Base-by-base conservation (phyloP, 2,888 invertebrate species). In the Nomada fabriciana region DNA sequence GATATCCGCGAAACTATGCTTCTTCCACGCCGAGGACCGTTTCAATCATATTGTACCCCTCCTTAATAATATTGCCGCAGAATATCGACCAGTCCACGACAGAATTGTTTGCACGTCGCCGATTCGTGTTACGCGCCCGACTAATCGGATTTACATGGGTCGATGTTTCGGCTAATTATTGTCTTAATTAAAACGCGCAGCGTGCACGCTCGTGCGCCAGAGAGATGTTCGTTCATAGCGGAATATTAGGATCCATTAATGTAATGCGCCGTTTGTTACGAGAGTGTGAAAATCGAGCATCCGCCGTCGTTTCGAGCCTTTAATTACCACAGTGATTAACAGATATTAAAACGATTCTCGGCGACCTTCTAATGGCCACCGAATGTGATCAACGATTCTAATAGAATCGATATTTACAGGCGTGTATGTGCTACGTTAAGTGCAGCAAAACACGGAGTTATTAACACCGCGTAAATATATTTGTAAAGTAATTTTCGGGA, bases 141-240 rank as follows among this genome's bases (percentile, higher is more conserved):
- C 53, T 85, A 87, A 87, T 87, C 86, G 70, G 80, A 86, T 86
- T 84, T 83, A 64, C 79, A 76, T 63, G 74, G 76, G 23, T 63
- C 81, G 76, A 61, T 85, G 78, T 88, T 86, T 86, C 86, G 80
- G 80, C 86, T 86, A 88, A 88, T 88, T 88, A 86, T 88, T 76
- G 80, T 85, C 78, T 88, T 90, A 89, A 90, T 90, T 90, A 89
- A 89, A 89, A 89, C 83, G 85, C 82, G 87, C 76, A 71, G 23
- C 71, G 36, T 29, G 55, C 7, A 20, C 64, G 72, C 69, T 76
- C 55, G 52, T 63, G 68, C 50, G 13, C 13, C 25, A 57, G 20
- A 9, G 69, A 59, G 69, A 59, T 23, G 43, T 15, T n/a, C 43
- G 42, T 15, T 2, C 43, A 4, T 7, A 11, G 61, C 42, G 29